Evolutionary conservation across 2,888 invertebrate genomes (phyloP), one percentile per base, ranked within the genome.

Genomic region (Amphiduros pacificus): DNA sequence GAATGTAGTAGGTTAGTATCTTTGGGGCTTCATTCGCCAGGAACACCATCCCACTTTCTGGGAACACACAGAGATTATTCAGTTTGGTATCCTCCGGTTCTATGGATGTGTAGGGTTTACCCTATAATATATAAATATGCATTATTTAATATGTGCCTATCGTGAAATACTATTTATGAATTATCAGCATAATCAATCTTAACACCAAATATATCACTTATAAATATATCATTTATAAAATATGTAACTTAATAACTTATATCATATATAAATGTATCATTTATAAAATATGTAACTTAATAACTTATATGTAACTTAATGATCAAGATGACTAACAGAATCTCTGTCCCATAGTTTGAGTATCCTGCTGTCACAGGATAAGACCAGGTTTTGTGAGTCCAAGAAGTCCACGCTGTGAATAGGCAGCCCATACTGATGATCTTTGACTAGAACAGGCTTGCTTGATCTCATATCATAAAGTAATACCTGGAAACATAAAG

Each of bases 1-100:
- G 97, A 68, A 97, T 89, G 77, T 95, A 99, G 83, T 94, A 97
- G 0, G 94, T 90, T 75, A 92, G 89, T 86, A 99, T 93, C 86
- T 97, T 96, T 31, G 90, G 89, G 73, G 90, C 90, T 85, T 99
- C 98, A 79, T 94, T 95, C 0, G 98, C 96, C 80, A 98, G 88
- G 83, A 99, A 93, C 72, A 96, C 85, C 82, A 99, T 87, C 2
- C 86, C 97, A 27, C 93, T 90, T 61, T 91, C 88, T 26, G 94
- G 93, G 69, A 94, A 89, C n/a, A 92, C 86, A 82, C 93, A 93
- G 53, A 99, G 86, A 81, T 95, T 93, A 84, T 98, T 99, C 71
- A 96, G 90, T 41, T 81, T 79, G 17, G 79, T 74, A 26, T 77
- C 81, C 27, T 77, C 79, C 2, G 89, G 86, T 58, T 98, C 95